Evolutionary conservation across 1,140 invertebrate genomes (phyloP).

Genomic region (Limonius californicus): DNA sequence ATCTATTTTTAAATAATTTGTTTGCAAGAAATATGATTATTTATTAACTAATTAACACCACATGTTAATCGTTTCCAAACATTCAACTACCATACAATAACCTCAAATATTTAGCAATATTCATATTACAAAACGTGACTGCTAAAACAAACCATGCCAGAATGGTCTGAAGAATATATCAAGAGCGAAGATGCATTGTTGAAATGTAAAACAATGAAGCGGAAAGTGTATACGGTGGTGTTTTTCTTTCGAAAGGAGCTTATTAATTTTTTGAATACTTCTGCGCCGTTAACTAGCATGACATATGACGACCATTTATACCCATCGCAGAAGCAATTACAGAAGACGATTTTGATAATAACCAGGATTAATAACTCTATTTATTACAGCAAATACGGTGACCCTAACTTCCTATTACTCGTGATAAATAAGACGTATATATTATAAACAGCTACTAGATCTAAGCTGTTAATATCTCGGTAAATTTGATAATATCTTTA

Average conservation of each 20-base stretch:
- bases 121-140: too few species aligned
- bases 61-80: too few species aligned
- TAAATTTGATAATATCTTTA: constrained; percentile 16
- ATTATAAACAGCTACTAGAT: constrained; percentile 4
- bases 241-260: background rate
- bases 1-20: too few species aligned
- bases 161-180: background rate
- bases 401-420: constrained; percentile 6
- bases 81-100: too few species aligned
- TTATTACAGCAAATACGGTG: constrained; percentile 25
- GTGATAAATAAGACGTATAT: constrained; percentile 3
- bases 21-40: too few species aligned
- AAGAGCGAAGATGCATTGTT: background rate
- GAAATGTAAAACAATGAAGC: background rate
- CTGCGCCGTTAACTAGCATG: constrained; percentile 19
- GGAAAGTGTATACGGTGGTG: background rate
- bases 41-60: too few species aligned
- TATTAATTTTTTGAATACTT: constrained; percentile 12
- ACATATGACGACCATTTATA: constrained; percentile 36
- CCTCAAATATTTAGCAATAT: too few species aligned
- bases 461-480: constrained; percentile 6
- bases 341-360: constrained; percentile 37
- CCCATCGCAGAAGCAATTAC: constrained; percentile 36
- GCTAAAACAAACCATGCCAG: background rate
- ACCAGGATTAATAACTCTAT: constrained; percentile 38